Percentiles rank a stretch among this genome's conserved stretches.
Evolutionary conservation across 2,113 vertebrate genomes (phyloP).

Genomic region (Psilopogon haemacephalus): DNA sequence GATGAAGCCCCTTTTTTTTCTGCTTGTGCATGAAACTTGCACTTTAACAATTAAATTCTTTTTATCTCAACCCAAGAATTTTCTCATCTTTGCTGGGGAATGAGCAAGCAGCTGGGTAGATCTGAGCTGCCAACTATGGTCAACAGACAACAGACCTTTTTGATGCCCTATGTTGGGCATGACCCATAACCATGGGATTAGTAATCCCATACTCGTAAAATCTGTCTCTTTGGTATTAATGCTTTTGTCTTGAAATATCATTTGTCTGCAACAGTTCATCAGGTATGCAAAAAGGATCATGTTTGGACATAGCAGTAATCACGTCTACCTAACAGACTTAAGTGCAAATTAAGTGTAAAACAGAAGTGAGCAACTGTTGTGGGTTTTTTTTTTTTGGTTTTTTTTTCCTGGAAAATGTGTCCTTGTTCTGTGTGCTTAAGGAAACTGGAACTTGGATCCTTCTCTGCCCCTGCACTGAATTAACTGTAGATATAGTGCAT

Average conservation of each 20-base stretch:
- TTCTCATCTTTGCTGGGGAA: neutral
- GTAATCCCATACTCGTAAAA: neutral
- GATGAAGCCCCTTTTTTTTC: neutral
- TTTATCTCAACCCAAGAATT: neutral
- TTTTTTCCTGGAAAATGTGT: neutral
- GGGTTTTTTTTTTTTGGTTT: too few species aligned
- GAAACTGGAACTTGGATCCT: neutral
- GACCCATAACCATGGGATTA: neutral
- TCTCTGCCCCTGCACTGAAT: neutral
- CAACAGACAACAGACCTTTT: neutral
- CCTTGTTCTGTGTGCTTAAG: neutral
- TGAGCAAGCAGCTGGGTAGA: neutral
- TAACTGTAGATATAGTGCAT: neutral
- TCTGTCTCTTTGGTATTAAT: neutral
- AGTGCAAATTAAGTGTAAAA: neutral
- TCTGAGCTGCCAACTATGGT: neutral
- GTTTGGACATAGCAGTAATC: neutral
- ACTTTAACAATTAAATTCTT: neutral
- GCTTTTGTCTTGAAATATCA: neutral
- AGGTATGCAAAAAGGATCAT: neutral
- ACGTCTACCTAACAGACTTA: neutral
- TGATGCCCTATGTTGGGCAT: accelerated
- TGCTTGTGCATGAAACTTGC: neutral
- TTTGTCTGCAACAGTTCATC: neutral
- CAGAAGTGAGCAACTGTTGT: neutral